Conservation (phyloP, 1,140 invertebrate species). For the Musca vetustissima region DNA sequence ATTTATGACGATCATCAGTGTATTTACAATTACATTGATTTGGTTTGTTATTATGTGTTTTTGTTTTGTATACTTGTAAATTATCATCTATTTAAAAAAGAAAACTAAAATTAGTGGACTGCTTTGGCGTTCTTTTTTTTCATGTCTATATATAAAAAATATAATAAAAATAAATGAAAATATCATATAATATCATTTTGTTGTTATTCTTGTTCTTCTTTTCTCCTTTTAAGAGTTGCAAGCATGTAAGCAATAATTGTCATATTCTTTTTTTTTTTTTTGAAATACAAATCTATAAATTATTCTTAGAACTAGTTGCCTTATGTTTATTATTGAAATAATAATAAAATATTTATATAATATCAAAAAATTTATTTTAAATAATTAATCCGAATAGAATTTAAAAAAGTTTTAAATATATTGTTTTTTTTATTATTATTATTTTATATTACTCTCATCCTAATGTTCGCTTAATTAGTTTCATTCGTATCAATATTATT, state of each 20-base stretch:
- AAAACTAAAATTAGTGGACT: constrained; percentile 19
- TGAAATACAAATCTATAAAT: background rate
- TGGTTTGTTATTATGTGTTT: background rate
- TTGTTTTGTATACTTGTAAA: no score
- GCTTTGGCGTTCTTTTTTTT: constrained; percentile 1
- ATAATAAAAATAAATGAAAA: background rate
- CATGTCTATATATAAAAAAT: background rate
- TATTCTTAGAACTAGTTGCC: background rate
- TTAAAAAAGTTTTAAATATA: no score
- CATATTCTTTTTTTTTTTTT: no score
- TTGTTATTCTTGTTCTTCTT: no score
- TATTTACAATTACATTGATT: constrained; percentile 10
- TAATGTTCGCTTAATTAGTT: no score
- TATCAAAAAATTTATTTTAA: no score
- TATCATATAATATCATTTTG: no score
- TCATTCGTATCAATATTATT: no score
- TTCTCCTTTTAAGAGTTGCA: background rate
- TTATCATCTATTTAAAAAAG: constrained; percentile 5
- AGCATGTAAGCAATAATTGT: background rate
- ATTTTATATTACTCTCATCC: no score
- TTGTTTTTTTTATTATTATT: no score
- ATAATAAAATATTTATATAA: background rate
- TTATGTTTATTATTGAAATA: background rate
- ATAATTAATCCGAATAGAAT: no score
- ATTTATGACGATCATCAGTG: constrained; percentile 12